These are phyloP conservation scores for Acanthosoma haemorrhoidale DNA, from an alignment of 2,888 invertebrate species.

Conservation along the genomic window DNA sequence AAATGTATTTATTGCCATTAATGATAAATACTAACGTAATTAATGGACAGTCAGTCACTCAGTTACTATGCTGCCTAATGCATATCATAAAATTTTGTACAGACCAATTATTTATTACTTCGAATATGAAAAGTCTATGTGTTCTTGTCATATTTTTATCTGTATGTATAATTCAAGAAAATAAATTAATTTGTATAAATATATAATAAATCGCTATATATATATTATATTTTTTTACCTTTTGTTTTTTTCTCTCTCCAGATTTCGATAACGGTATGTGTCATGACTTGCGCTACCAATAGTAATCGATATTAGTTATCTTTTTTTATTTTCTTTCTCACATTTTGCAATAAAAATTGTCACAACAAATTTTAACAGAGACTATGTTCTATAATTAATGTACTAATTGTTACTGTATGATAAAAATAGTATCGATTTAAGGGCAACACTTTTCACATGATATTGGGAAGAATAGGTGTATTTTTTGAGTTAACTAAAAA, in stretches of 20 bases:
- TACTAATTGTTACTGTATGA: too few species aligned
- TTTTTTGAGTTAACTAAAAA: too few species aligned
- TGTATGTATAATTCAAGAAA: conserved; percentile 18
- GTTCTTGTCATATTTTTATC: conserved; percentile 29
- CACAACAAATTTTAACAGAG: too few species aligned
- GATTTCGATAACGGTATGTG: too few species aligned
- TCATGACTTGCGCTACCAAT: too few species aligned
- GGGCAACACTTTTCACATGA: too few species aligned
- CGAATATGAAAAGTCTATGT: conserved; percentile 15
- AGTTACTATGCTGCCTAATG: conserved; percentile 11
- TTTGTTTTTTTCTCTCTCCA: background rate
- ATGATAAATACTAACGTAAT: background rate
- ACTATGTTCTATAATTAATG: too few species aligned
- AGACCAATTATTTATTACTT: background rate
- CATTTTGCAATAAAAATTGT: too few species aligned
- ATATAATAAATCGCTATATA: background rate
- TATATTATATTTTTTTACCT: background rate
- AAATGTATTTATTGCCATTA: background rate
- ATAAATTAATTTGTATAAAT: conserved; percentile 26
- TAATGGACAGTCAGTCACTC: background rate
- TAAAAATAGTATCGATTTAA: too few species aligned
- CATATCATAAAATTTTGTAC: conserved; percentile 14
- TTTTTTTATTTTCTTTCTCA: too few species aligned
- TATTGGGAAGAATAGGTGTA: too few species aligned
- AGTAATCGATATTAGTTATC: too few species aligned